phyloP scores from a whole-genome alignment of 2,888 invertebrate species.

The Heliconius erato region DNA sequence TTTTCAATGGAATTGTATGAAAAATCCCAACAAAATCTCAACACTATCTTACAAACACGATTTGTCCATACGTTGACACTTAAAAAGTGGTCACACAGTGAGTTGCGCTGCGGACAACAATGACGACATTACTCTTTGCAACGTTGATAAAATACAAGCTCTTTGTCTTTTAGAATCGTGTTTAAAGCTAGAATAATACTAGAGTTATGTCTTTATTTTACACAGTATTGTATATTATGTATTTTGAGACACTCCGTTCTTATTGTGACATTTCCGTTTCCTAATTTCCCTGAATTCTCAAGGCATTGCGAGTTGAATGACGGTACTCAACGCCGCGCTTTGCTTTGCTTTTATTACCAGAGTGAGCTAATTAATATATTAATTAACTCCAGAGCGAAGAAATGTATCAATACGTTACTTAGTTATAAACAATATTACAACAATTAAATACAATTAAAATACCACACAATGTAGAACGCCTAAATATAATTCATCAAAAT shows the following conservation, averaged over 20 bases:
- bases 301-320: background rate
- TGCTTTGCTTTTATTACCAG: background rate
- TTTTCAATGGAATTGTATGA: background rate
- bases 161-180: constrained; percentile 42
- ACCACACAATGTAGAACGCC: background rate
- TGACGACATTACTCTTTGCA: constrained; percentile 47
- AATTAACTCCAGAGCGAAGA: background rate
- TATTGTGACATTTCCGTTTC: background rate
- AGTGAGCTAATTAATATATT: background rate
- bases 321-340: background rate
- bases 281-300: background rate
- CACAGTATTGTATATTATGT: background rate
- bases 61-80: constrained; percentile 38
- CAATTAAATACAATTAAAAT: background rate
- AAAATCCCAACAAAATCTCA: constrained; percentile 16
- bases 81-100: constrained; percentile 44
- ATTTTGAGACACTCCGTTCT: background rate
- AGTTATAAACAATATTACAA: too few species aligned
- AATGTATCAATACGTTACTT: too few species aligned
- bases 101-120: constrained; percentile 40
- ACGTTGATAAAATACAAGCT: constrained; percentile 47
- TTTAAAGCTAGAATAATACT: constrained; percentile 21
- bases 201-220: constrained; percentile 6
- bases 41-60: constrained; percentile 28
- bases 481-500: constrained; percentile 4